Conservation (phyloP, 2,113 vertebrate species). For the Bujurquina vittata region DNA sequence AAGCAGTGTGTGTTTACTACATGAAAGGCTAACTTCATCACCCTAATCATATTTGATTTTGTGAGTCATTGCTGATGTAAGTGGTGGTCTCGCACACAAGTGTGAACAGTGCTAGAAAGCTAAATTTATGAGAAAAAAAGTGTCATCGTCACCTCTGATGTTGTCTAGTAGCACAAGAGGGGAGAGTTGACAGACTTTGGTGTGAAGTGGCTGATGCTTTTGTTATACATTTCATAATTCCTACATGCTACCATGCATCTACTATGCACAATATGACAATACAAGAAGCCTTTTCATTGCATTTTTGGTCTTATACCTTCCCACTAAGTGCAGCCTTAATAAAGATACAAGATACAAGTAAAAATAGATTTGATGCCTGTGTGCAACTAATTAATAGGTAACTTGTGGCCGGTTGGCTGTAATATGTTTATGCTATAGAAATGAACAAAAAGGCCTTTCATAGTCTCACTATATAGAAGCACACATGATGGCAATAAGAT, state of each 20-base stretch:
- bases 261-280: not conserved
- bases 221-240: conserved; percentile 6
- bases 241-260: not conserved
- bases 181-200: conserved; percentile 7
- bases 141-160: conserved; percentile 39
- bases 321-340: not conserved
- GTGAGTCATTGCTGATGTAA: conserved; percentile 72
- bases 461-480: not conserved
- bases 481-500: not conserved
- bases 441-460: not conserved
- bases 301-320: not conserved
- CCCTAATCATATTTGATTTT: conserved; percentile 67
- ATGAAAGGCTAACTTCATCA: conserved; percentile 66
- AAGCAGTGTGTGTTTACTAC: conserved; percentile 36
- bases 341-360: not conserved
- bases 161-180: conserved; percentile 12
- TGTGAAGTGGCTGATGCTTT: not conserved
- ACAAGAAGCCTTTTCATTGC: not conserved
- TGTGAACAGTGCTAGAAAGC: conserved; percentile 29
- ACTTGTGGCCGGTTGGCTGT: not conserved
- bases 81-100: conserved; percentile 27
- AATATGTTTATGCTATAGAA: not conserved
- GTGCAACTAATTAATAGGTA: not conserved
- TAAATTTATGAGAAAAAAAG: conserved; percentile 12
- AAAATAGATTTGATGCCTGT: not conserved